These are phyloP conservation scores for Punctoribates punctum DNA, from an alignment of 2,888 invertebrate genomes.

Conservation along the genomic window DNA sequence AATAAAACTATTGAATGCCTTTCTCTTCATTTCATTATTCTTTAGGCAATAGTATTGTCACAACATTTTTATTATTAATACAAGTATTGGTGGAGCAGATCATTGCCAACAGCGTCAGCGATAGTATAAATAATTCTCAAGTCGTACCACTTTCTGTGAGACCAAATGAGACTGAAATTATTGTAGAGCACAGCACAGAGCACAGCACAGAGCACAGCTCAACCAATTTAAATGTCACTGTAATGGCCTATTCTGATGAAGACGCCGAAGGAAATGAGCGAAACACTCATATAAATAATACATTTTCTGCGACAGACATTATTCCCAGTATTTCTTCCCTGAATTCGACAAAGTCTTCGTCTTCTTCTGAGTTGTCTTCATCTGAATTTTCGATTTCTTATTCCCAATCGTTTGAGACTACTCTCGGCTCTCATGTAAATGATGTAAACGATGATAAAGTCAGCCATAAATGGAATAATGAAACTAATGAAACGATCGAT, in stretches of 20 bases:
- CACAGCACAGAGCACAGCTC: too few relatives aligned
- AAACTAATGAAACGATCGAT: conserved; percentile 34
- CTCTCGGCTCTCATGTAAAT: conserved; percentile 19
- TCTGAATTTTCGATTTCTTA: not conserved
- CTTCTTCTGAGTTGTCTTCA: not conserved
- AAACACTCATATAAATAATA: conserved; percentile 34
- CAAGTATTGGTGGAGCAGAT: conserved; percentile 33
- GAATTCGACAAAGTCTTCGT: not conserved
- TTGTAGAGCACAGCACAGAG: conserved; percentile 6
- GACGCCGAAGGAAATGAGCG: conserved; percentile 25
- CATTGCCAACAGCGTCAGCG: conserved; percentile 23
- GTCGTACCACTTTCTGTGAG: conserved; percentile 10
- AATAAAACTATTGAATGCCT: not conserved
- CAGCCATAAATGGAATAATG: conserved; percentile 3
- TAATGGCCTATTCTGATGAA: conserved; percentile 30
- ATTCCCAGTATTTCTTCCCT: not conserved
- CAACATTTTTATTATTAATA: conserved; percentile 33
- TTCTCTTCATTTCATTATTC: not conserved
- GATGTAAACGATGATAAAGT: conserved; percentile 7
- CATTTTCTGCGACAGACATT: not conserved
- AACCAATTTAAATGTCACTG: conserved; percentile 34
- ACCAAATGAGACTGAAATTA: conserved; percentile 34
- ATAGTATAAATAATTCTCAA: conserved; percentile 26
- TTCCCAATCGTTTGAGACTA: conserved; percentile 28
- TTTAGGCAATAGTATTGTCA: conserved; percentile 25